Evolutionary conservation across 2,113 vertebrate genomes (phyloP), one percentile per base, ranked within the genome.

Genomic region (Siniperca knerii): DNA sequence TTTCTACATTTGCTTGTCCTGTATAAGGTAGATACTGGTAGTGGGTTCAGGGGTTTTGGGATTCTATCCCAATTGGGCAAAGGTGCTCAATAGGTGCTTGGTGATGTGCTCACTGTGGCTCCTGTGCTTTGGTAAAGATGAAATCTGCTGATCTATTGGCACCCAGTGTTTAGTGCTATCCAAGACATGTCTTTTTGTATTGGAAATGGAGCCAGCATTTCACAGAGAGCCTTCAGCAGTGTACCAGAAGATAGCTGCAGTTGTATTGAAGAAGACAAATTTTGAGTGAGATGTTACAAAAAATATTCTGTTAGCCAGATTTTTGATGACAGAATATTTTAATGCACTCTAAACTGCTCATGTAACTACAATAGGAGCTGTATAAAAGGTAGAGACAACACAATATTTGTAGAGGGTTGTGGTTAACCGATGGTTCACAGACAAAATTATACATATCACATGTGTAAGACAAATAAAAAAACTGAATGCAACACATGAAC

Each of bases 121-220:
- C 35, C 15, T 52, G 50, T 21, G 4, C n/a, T 76, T 58, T 15
- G 13, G 65, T 75, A 57, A 81, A 76, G 15, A 13, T 62, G 21
- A 81, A 71, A 75, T 54, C 1, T 52, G 67, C 72, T 78, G n/a
- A 6, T 62, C 48, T 65, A 64, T 52, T 16, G 29, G 42, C 33
- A 62, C 20, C 20, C 4, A 1, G 12, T 46, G 44, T 73, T 83
- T n/a, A 44, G 10, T 25, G 9, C 33, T 9, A 33, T 54, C 18
- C 12, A 48, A 55, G 74, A 75, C 4, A 37, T 1, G 2, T 61
- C 2, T 61, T 25, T 75, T 81, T 62, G 2, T 16, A 65, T 37
- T 62, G 9, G 15, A 61, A 67, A 67, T 67, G 52, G n/a, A 12
- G n/a, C 2, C 42, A 72, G 29, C 25, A 68, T n/a, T 73, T 74